Conservation (phyloP, 2,888 invertebrate genomes). For the Rhagonycha lutea region DNA sequence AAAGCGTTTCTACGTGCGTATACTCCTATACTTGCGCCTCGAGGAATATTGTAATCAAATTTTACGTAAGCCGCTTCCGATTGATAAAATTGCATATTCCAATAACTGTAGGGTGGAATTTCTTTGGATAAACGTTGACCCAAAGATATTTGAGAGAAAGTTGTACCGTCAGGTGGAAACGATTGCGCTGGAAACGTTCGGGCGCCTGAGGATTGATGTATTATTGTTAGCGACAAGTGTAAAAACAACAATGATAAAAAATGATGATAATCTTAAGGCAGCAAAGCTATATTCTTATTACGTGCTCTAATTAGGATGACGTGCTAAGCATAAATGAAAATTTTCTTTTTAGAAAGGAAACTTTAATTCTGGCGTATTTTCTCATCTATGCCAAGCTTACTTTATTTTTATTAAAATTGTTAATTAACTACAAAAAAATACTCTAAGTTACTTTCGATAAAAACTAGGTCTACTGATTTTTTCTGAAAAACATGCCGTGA, state of each 20-base stretch:
- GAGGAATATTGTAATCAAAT: conserved; percentile 91
- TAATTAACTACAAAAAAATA: neutral
- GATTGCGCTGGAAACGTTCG: conserved; percentile 88
- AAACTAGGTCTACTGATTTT: neutral
- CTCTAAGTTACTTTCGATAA: neutral
- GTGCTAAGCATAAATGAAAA: neutral
- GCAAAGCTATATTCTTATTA: conserved; percentile 11
- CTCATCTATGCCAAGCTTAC: neutral
- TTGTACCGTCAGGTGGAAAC: conserved; percentile 91
- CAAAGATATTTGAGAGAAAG: conserved; percentile 86
- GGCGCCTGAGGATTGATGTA: conserved; percentile 63
- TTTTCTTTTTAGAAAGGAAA: neutral
- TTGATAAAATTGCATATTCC: conserved; percentile 97
- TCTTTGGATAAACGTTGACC: conserved; percentile 86
- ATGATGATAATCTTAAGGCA: conserved; percentile 1
- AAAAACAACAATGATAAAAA: neutral
- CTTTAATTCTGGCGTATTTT: neutral
- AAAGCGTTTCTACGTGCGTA: conserved; percentile 92
- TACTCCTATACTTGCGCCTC: conserved; percentile 91
- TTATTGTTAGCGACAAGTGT: conserved; percentile 2
- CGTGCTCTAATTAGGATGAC: neutral
- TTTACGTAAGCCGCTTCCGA: conserved; percentile 91
- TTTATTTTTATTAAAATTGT: neutral
- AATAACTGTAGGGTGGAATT: conserved; percentile 92
- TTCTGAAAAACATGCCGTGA: neutral